Conservation (phyloP, 2,888 invertebrate genomes). For the Dioctria linearis region DNA sequence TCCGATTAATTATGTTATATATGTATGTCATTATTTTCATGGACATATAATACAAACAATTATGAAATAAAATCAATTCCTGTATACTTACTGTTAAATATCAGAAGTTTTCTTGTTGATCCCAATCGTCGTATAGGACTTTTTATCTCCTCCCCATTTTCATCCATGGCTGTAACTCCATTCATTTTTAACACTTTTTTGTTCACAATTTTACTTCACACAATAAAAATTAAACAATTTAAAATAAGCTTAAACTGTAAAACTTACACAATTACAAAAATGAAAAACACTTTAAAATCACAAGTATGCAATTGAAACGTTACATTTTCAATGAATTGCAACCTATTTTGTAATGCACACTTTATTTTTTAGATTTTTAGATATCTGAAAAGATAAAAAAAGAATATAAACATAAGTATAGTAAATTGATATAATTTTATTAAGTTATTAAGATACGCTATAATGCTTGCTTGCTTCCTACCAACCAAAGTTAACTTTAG, state of each 20-base stretch:
- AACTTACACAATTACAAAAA: background rate
- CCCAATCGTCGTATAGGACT: slow-evolving; percentile 86
- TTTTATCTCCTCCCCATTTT: slow-evolving; percentile 82
- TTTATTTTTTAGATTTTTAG: background rate
- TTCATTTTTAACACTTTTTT: slow-evolving; percentile 56
- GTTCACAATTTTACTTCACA: slow-evolving; percentile 22
- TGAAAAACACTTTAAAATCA: slow-evolving; percentile 39
- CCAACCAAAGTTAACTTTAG: no score
- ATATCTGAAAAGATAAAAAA: background rate
- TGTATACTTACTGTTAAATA: slow-evolving; percentile 82
- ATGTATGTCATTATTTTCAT: no score
- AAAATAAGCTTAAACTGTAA: slow-evolving; percentile 3
- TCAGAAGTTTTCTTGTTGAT: slow-evolving; percentile 84
- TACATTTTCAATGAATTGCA: slow-evolving; percentile 33
- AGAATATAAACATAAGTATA: background rate
- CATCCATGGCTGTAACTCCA: slow-evolving; percentile 75
- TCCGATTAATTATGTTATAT: no score
- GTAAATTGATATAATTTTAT: background rate
- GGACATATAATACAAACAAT: no score
- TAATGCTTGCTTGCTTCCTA: background rate
- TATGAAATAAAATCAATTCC: background rate
- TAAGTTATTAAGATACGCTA: background rate
- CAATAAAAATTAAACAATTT: background rate
- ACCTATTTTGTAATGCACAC: background rate
- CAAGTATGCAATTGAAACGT: slow-evolving; percentile 1